Evolutionary conservation across 2,888 invertebrate species (phyloP).

Genomic region (Lordiphosa fenestrarum): DNA sequence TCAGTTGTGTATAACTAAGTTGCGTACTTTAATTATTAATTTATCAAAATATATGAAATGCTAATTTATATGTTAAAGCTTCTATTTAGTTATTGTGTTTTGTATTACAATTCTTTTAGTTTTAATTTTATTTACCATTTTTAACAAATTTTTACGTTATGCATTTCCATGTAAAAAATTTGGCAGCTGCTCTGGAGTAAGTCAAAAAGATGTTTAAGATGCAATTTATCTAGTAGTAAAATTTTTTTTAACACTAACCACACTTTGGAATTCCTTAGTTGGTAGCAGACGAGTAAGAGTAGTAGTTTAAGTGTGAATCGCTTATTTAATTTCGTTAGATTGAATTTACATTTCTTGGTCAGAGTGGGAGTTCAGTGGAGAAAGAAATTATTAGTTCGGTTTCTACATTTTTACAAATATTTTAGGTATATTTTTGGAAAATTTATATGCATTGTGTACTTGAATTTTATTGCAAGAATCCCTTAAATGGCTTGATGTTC

Average conservation of each 20-base stretch:
- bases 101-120: constrained; percentile 38
- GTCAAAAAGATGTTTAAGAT: constrained; percentile 37
- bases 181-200: constrained; percentile 57
- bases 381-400: no score
- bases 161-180: constrained; percentile 45
- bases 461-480: no score
- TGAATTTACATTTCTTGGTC: constrained; percentile 20
- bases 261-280: constrained; percentile 13
- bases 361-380: not conserved
- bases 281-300: no score
- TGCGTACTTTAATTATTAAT: constrained; percentile 22
- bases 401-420: no score
- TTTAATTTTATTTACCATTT: constrained; percentile 18
- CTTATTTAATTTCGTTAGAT: constrained; percentile 16
- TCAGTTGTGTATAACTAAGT: constrained; percentile 50
- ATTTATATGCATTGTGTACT: no score
- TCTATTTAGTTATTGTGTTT: constrained; percentile 66
- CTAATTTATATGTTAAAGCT: constrained; percentile 70
- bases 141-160: constrained; percentile 14
- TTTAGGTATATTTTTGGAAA: no score
- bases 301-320: constrained; percentile 11
- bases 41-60: constrained; percentile 71
- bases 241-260: constrained; percentile 40
- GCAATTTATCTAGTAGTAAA: constrained; percentile 56
- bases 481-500: no score